These are phyloP conservation scores for Yponomeuta cagnagella DNA, from an alignment of 2,888 invertebrate species.

Conservation along the genomic window DNA sequence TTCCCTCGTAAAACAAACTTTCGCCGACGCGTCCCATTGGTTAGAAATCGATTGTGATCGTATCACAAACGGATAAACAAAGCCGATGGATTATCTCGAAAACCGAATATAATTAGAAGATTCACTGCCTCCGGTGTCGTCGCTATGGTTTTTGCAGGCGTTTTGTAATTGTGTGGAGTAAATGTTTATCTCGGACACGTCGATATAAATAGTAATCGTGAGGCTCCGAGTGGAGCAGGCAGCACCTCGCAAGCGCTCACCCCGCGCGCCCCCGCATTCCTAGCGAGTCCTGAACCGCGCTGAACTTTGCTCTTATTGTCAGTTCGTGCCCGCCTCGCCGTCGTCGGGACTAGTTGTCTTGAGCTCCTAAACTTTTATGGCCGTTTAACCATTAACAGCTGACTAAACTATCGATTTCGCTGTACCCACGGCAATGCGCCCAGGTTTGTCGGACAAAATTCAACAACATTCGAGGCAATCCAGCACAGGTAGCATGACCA, in stretches of 20 bases:
- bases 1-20: slow-evolving; percentile 54
- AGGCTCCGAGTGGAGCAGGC: slow-evolving; percentile 13
- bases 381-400: slow-evolving; percentile 14
- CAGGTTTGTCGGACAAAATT: not conserved
- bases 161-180: slow-evolving; percentile 22
- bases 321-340: slow-evolving; percentile 64
- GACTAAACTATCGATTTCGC: slow-evolving; percentile 8
- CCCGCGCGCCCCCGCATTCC: slow-evolving; percentile 64
- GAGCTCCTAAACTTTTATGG: slow-evolving; percentile 37
- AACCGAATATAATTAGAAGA: slow-evolving; percentile 8
- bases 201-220: slow-evolving; percentile 51
- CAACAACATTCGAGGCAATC: not conserved
- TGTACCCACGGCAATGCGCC: not conserved
- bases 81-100: not conserved
- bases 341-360: slow-evolving; percentile 28
- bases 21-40: slow-evolving; percentile 36
- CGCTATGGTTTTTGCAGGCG: slow-evolving; percentile 13
- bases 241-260: slow-evolving; percentile 33
- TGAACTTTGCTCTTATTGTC: slow-evolving; percentile 76
- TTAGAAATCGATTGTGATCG: slow-evolving; percentile 46
- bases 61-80: slow-evolving; percentile 20
- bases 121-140: not conserved
- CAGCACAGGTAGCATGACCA: not conserved
- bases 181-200: slow-evolving; percentile 47
- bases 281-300: slow-evolving; percentile 66